Evolutionary conservation across 2,113 vertebrate species (phyloP), one percentile per base, ranked within the genome.

Genomic region (Festucalex cinctus): DNA sequence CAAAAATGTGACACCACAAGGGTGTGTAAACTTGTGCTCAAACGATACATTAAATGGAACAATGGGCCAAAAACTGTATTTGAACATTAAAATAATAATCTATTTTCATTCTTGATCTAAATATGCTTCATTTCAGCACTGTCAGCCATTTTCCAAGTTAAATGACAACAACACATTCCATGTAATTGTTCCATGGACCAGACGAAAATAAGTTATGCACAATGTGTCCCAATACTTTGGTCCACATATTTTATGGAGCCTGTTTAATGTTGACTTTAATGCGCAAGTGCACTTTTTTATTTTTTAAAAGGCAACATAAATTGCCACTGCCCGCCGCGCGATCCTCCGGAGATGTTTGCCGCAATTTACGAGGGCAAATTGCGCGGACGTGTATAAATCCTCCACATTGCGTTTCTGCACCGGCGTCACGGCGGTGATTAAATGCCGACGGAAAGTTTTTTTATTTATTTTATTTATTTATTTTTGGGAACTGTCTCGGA

Each of bases 281-380:
- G 58, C 58, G n/a, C 36, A 22, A 22, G 19, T 60, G 58, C 28
- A 32, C 28, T 26, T 66, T 56, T 48, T 35, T 39, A 39, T 54
- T 19, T 60, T 16, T n/a, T 61, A 39, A 77, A 89, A 80, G 19
- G 70, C 41, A 39, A 76, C 80, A 80, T 92, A 88, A 91, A 91
- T 91, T 90, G 85, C 85, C 66, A 35, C 60, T n/a, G 69, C 39
- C 66, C 65, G 48, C 12, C 13, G 43, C 76, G 66, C 82, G 84
- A 8, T 83, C 69, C 77, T 80, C 76, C 68, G 56, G 67, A 70
- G 76, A 85, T 67, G 66, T n/a, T 24, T 41, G 60, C 19, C 70
- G 41, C 86, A 78, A 91, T 91, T 92, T 89, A 92, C 0, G 19
- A 75, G 73, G 69, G 67, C 64, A 66, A 65, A 75, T 74, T 82